A percentile compares a stretch with the other conserved stretches of the same genome.
Conservation (phyloP, 2,888 invertebrate genomes). For the Ornithoptera priamus region DNA sequence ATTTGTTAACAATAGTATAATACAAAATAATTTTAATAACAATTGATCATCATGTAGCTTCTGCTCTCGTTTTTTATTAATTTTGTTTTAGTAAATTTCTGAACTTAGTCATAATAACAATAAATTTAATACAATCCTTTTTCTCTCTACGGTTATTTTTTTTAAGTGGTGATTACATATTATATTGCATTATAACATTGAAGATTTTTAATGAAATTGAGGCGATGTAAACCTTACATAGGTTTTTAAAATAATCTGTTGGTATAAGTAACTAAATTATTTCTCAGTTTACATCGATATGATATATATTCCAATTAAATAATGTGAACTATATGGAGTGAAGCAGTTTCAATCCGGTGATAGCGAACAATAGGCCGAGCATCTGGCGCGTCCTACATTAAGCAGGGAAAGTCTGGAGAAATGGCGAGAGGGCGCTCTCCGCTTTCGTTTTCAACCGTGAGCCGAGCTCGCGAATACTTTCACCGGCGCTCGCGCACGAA, state of each 20-base stretch:
- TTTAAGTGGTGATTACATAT: too few species aligned
- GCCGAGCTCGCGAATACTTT: slow-evolving; percentile 73
- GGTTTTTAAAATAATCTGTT: neutral
- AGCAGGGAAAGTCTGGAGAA: slow-evolving; percentile 79
- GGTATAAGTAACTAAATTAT: neutral
- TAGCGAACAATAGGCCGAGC: slow-evolving; percentile 68
- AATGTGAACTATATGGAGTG: slow-evolving; percentile 31
- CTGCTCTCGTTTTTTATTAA: neutral
- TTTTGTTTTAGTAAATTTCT: neutral
- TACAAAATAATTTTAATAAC: neutral
- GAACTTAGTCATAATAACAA: neutral
- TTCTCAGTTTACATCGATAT: neutral
- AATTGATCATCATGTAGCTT: neutral
- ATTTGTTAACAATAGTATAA: neutral
- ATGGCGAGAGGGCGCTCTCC: slow-evolving; percentile 78
- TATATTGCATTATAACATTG: too few species aligned
- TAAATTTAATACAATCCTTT: neutral
- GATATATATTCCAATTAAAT: slow-evolving; percentile 24
- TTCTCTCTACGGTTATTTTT: neutral
- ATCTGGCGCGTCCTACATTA: slow-evolving; percentile 74
- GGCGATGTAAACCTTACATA: too few species aligned
- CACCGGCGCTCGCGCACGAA: slow-evolving; percentile 66
- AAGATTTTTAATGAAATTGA: neutral
- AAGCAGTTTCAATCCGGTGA: slow-evolving; percentile 45
- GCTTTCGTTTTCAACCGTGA: slow-evolving; percentile 78